Evolutionary conservation across 2,797 vertebrate species (phyloP), one percentile per base, ranked within the genome.

Genomic region (Sorex maritimensis): DNA sequence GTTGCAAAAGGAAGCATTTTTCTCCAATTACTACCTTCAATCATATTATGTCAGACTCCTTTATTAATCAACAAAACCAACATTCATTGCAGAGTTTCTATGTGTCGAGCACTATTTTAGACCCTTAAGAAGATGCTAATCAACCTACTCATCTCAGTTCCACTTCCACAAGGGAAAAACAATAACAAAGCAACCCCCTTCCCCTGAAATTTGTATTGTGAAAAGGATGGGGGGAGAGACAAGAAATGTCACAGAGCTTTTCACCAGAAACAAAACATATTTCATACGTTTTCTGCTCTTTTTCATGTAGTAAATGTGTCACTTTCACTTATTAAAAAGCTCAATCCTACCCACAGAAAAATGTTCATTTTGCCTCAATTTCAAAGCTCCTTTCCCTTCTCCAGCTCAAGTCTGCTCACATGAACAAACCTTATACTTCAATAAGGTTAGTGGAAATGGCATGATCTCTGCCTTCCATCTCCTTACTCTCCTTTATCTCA

Each of bases 41-140:
- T 80, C 67, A 23, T 75, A 84, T 68, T 23, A 30, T 74, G 58
- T 88, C n/a, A 83, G 68, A 88, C 69, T 90, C 46, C 67, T 34
- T 83, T 85, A 71, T 49, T 86, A 58, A 96, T 63, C 74, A 14
- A 49, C 72, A 81, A 23, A 84, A 38, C 19, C 79, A 73, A 78
- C 69, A 75, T 65, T 90, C 74, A 75, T 58, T 75, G 26, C 23
- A 58, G 2, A 81, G 15, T 41, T 85, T 11, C 67, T 89, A 34
- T 55, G 21, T 68, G 55, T 11, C 46, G 63, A 41, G 67, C 81
- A 44, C n/a, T 74, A 34, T 58, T 86, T 89, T 79, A 86, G n/a
- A 23, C 9, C 58, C 6, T 5, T 71, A 67, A 30, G 58, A 78
- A 15, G 21, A 73, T 41, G n/a, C 24, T 63, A 79, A 38, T 58